phyloP scores from a whole-genome alignment of 1,140 invertebrate species.

The Drosophila varians region DNA sequence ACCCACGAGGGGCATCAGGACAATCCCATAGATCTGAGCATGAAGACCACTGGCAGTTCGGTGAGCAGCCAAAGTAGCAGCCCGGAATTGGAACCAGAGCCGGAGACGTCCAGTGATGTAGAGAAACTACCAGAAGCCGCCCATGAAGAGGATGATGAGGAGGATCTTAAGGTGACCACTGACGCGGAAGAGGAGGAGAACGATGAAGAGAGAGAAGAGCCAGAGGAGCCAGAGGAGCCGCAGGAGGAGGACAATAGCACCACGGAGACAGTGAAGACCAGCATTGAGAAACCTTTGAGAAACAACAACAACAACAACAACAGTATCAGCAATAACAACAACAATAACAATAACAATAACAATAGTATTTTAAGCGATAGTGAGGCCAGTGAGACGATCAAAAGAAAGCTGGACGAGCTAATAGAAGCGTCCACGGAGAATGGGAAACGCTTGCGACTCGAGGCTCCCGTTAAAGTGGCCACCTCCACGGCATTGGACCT shows the following conservation, averaged over 20 bases:
- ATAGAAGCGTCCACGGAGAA: slow-evolving; percentile 84
- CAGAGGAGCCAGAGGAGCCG: slow-evolving; percentile 38
- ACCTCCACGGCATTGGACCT: slow-evolving; percentile 87
- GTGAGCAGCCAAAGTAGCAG: slow-evolving; percentile 66
- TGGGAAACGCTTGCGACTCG: slow-evolving; percentile 83
- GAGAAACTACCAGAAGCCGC: slow-evolving; percentile 31
- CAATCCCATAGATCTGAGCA: slow-evolving; percentile 92
- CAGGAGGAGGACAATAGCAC: slow-evolving; percentile 29
- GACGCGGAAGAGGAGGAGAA: slow-evolving; percentile 82
- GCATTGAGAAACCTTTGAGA: slow-evolving; percentile 59
- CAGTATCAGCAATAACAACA: slow-evolving; percentile 66
- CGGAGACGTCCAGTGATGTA: slow-evolving; percentile 39
- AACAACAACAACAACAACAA: slow-evolving; percentile 64
- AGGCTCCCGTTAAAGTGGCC: slow-evolving; percentile 80
- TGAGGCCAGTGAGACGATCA: slow-evolving; percentile 77
- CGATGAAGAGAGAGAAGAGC: slow-evolving; percentile 62
- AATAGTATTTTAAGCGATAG: slow-evolving; percentile 58
- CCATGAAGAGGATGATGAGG: slow-evolving; percentile 41
- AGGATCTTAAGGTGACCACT: slow-evolving; percentile 16
- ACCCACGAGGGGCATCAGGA: slow-evolving; percentile 81
- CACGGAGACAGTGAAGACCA: slow-evolving; percentile 51
- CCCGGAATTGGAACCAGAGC: slow-evolving; percentile 45
- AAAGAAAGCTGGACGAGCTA: slow-evolving; percentile 63
- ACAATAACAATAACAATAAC: slow-evolving; percentile 54
- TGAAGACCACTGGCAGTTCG: slow-evolving; percentile 86